These are phyloP conservation scores for Sarcophaga peregrina DNA, from an alignment of 1,140 invertebrate genomes.

Conservation along the genomic window DNA sequence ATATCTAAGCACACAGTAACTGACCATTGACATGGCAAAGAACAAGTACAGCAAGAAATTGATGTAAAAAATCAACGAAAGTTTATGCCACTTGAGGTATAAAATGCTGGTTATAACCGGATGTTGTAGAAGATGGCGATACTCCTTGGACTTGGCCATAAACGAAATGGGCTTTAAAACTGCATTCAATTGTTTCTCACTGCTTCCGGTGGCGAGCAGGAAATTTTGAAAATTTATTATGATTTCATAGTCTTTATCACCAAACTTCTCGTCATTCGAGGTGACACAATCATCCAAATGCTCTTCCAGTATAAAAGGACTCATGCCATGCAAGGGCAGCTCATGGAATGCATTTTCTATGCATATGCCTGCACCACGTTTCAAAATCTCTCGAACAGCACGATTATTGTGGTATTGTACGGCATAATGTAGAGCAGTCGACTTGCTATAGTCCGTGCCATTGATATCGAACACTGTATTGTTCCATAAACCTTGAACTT, in stretches of 20 bases:
- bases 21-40: conserved; percentile 76
- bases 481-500: no score
- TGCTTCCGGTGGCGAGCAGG: conserved; percentile 65
- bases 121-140: conserved; percentile 78
- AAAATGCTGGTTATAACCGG: conserved; percentile 83
- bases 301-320: conserved; percentile 72
- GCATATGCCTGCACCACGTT: conserved; percentile 78
- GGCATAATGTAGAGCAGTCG: conserved; percentile 85
- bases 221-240: conserved; percentile 79
- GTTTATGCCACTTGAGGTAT: conserved; percentile 82
- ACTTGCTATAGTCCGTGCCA: conserved; percentile 75
- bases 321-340: conserved; percentile 77
- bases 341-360: conserved; percentile 74
- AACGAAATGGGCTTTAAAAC: conserved; percentile 73
- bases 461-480: conserved; percentile 79
- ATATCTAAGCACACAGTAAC: conserved; percentile 72
- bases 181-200: conserved; percentile 71
- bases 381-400: conserved; percentile 72
- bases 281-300: conserved; percentile 78
- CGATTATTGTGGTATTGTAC: conserved; percentile 74
- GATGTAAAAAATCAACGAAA: conserved; percentile 76
- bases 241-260: conserved; percentile 76
- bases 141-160: conserved; percentile 74
- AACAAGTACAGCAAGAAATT: conserved; percentile 79
- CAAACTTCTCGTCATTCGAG: conserved; percentile 71